These are phyloP conservation scores for Atta colombica DNA, from an alignment of 1,140 invertebrate species.

Conservation along the genomic window DNA sequence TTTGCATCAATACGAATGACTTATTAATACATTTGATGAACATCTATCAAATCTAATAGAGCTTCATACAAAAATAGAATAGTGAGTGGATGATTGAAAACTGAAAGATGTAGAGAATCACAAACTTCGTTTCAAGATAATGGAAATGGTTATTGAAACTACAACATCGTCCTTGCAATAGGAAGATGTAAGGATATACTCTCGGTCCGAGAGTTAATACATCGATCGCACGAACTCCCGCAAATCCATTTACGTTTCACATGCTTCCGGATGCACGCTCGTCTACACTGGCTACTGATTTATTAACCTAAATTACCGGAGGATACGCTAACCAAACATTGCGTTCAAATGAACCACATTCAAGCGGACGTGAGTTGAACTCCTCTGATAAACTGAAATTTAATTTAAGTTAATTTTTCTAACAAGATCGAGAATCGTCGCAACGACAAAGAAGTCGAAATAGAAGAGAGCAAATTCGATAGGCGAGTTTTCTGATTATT, in stretches of 20 bases:
- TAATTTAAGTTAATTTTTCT: conserved; percentile 13
- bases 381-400: not conserved
- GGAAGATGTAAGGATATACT: conserved; percentile 52
- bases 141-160: conserved; percentile 49
- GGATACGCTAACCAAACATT: conserved; percentile 38
- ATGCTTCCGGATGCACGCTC: conserved; percentile 19
- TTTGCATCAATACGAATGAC: not conserved
- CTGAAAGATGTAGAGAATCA: conserved; percentile 21
- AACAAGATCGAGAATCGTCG: not conserved
- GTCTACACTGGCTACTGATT: conserved; percentile 2
- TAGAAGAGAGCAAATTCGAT: not conserved
- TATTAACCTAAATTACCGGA: conserved; percentile 49
- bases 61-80: not conserved
- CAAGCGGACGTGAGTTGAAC: conserved; percentile 7
- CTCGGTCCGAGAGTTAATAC: conserved; percentile 43
- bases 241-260: conserved; percentile 59
- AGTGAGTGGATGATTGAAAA: not conserved
- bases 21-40: not conserved
- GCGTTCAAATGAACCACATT: not conserved
- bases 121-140: conserved; percentile 47
- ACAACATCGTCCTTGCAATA: conserved; percentile 44
- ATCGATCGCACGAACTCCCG: conserved; percentile 46
- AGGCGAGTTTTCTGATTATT: conserved; percentile 45
- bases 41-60: conserved; percentile 12
- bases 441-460: not conserved